phyloP scores from a whole-genome alignment of 2,113 vertebrate genomes.

The Eulemur rufifrons region DNA sequence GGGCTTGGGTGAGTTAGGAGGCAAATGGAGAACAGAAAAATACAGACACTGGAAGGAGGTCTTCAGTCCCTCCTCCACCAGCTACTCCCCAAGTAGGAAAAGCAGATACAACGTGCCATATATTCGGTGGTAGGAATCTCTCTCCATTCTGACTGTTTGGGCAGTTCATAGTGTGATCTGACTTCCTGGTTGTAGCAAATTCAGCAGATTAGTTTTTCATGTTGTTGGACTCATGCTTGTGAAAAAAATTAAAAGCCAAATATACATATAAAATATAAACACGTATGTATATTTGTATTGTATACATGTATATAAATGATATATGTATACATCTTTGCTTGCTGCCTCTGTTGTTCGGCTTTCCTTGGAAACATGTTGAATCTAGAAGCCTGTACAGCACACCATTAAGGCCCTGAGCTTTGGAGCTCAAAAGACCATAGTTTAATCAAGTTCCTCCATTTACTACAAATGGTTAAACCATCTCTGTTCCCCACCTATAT shows the following conservation, averaged over 20 bases:
- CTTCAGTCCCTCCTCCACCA: neutral
- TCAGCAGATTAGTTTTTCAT: neutral
- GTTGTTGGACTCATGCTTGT: neutral
- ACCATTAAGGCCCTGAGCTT: neutral
- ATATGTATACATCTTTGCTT: neutral
- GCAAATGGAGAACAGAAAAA: neutral
- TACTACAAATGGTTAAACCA: neutral
- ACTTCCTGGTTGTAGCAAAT: neutral
- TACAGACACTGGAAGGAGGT: neutral
- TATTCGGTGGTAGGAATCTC: neutral
- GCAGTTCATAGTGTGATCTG: neutral
- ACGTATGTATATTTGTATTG: too few species aligned
- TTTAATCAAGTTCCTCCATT: neutral
- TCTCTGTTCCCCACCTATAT: neutral
- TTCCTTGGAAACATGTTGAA: neutral
- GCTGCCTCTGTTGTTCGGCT: neutral
- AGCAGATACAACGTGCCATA: neutral
- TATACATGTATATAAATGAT: neutral
- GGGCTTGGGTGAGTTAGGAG: neutral
- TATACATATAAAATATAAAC: neutral
- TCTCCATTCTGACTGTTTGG: neutral
- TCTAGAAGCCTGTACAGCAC: neutral
- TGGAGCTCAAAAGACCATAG: neutral
- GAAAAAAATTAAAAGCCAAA: neutral
- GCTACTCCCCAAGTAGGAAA: neutral